Base-by-base conservation (phyloP, 2,888 invertebrate genomes). In the Nemoura dubitans region DNA sequence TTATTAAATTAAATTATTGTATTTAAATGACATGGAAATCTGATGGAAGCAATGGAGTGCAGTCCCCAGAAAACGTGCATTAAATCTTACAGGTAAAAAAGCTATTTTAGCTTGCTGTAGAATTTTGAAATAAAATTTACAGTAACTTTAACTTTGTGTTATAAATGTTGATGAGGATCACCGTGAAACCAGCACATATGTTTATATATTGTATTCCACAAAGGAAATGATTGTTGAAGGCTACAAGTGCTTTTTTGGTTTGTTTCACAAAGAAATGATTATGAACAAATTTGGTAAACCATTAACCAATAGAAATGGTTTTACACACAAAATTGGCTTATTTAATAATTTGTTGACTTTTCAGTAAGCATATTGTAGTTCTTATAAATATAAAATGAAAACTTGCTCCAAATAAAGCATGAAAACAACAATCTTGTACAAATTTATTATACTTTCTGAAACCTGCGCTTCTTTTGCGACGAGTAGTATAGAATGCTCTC, bases 381-480 rank as follows among this genome's bases (percentile, higher is more conserved):
- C 86, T 77, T 85, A 86, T 87, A 81, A 83, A 85, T 82, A 86
- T 87, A 86, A 76, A 85, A 85, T 25, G 26, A 16, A 78, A 78
- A 82, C 86, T 88, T 88, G 88, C 87, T 88, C 86, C 87, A 88
- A 86, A 78, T 82, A 80, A 86, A 87, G 88, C 88, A 88, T 86
- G 59, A 59, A 36, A 59, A 59, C 59, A 59, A 59, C 86, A 87
- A 86, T 86, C 85, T 87, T 83, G 85, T 86, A 86, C 86, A 43
- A 27, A 87, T 87, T 87, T 10, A 36, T 36, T 36, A 36, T 36
- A 36, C 36, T 10, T 36, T 3, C 36, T 6, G 3, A 36, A 10
- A 6, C 36, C n/a, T n/a, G n/a, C n/a, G n/a, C n/a, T n/a, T n/a
- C n/a, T n/a, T n/a, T n/a, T n/a, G n/a, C n/a, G n/a, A n/a, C n/a